Percentiles rank a stretch among this genome's conserved stretches.
Evolutionary conservation across 2,113 vertebrate species (phyloP).

Genomic region (Acrocephalus arundinaceus): DNA sequence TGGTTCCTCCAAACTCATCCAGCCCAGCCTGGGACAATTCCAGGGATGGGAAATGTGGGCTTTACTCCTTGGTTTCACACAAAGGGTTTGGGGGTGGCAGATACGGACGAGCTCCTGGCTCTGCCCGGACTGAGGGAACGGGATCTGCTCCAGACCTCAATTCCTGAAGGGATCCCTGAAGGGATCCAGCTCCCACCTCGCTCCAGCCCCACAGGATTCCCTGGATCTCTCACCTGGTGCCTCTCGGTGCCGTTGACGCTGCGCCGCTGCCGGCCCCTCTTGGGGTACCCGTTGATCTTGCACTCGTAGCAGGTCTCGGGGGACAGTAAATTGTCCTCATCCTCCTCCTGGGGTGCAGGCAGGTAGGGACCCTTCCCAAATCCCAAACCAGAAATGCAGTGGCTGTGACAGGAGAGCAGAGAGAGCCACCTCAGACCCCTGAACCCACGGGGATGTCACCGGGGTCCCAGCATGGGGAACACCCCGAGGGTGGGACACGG

Average conservation of each 20-base stretch:
- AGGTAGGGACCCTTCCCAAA: conserved; percentile 77
- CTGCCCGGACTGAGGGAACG: not conserved
- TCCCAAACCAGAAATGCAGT: conserved; percentile 83
- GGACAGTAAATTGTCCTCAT: conserved; percentile 83
- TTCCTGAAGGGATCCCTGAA: not conserved
- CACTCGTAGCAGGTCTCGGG: conserved; percentile 92
- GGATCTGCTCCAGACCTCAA: not conserved
- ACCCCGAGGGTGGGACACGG: not conserved
- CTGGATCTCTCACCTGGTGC: conserved; percentile 36
- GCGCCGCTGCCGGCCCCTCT: conserved; percentile 71
- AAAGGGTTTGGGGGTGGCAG: not conserved
- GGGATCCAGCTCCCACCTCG: not conserved
- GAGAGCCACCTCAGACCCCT: not conserved
- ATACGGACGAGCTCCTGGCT: accelerated
- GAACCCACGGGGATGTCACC: not conserved
- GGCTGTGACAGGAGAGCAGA: conserved; percentile 69
- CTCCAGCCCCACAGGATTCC: not conserved
- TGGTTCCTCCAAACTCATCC: not conserved
- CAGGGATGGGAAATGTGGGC: accelerated
- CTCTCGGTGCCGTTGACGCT: conserved; percentile 16
- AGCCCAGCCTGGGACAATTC: not conserved
- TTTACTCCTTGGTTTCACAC: not conserved
- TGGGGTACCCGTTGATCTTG: conserved; percentile 88
- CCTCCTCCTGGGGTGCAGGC: conserved; percentile 67
- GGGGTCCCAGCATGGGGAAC: accelerated